Evolutionary conservation across 2,888 invertebrate genomes (phyloP), one percentile per base, ranked within the genome.

Genomic region (Bugula neritina): DNA sequence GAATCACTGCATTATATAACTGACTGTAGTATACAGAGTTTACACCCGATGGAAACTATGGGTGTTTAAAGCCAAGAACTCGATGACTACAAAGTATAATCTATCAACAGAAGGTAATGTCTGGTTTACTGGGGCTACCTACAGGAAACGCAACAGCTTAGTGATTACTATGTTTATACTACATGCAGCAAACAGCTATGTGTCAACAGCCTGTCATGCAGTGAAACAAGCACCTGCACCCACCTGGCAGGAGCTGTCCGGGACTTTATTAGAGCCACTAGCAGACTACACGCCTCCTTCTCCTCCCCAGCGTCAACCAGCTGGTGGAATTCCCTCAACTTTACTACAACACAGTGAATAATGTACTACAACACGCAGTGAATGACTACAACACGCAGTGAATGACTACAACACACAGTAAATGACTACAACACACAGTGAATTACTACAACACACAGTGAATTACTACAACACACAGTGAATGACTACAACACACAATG

Each of bases 261-360:
- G 10, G 63, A 63, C 10, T 27, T 25, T 3, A 63, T 63, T n/a
- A 63, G 34, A 29, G 13, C 31, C 1, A 63, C 63, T 31, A 63
- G 27, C 63, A 63, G 31, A 31, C 31, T 31, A 27, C 63, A 63
- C 3, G 63, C 63, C 2, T 63, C 31, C 31, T 63, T 63, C 63
- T 63, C 63, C 21, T 63, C 27, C 10, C 63, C 63, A 13, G 34
- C 29, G 27, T 63, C 63, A 63, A 27, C 27, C 2, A 63, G 27
- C 31, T 63, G 63, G 31, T 63, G 63, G 63, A 63, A 63, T 31
- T 63, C 63, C 31, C 63, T 63, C 31, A 63, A 63, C n/a, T 63
- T 63, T 2, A 31, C 63, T 63, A 31, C n/a, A 63, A 63, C 10
- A 63, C 10, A 52, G 17, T 17, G 17, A 52, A 10, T 52, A 17